Evolutionary conservation across 1,140 invertebrate genomes (phyloP), one percentile per base, ranked within the genome.

Genomic region (Zaprionus vittiger): DNA sequence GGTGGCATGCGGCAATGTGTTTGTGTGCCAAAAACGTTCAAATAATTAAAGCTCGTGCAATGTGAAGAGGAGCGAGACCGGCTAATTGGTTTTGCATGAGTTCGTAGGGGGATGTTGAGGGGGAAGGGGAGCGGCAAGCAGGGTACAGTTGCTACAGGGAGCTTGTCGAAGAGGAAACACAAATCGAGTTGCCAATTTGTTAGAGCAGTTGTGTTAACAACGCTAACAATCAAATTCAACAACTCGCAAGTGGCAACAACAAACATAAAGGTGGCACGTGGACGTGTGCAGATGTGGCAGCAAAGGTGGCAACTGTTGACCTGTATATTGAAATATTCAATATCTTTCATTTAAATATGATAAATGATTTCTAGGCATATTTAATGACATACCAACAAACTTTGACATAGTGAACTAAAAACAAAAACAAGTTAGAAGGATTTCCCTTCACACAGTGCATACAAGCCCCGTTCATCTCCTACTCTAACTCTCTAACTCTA

Each of bases 51-150:
- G 64, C 47, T 55, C 41, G 22, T 22, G 56, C 67, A 22, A 54
- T 64, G 80, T 69, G 84, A 74, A 65, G 81, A 82, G 84, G 83
- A 80, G 83, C 83, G 84, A 89, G 76, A 89, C 84, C 71, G 83
- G 73, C 83, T 87, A 87, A 87, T 87, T 89, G 83, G 83, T 87
- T 89, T 87, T 87, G 83, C 83, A 87, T 87, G 83, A 87, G 78
- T 55, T 67, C 55, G n/a, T 80, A 68, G 47, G 59, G 54, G 49
- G 12, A 28, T 20, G 55, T 28, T 11, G 37, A 54, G 55, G 38
- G 26, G 17, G 14, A 20, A 11, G 17, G 38, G 31, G 24, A 11
- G 41, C 49, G 31, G 9, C 9, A 17, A 47, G 41, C 2, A 5
- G 24, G 12, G 31, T 34, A 31, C 37, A 31, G 41, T 17, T 47